These are phyloP conservation scores for Cromileptes altivelis DNA, from an alignment of 2,113 vertebrate genomes.

Conservation along the genomic window DNA sequence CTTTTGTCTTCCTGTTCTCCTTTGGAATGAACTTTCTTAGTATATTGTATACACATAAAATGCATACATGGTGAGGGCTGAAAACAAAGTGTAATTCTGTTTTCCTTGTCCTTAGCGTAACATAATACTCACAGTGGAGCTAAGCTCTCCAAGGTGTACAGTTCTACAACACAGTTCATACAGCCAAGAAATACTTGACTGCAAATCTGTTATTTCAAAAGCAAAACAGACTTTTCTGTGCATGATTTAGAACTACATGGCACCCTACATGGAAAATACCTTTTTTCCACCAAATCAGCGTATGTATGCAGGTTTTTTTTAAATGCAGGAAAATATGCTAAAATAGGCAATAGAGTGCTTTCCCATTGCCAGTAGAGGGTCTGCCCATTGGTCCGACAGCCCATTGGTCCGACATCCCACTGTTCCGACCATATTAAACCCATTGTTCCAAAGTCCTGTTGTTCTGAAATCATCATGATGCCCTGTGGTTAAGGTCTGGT, in stretches of 20 bases:
- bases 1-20: background rate
- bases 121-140: background rate
- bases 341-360: too few species aligned
- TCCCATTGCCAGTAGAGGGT: too few species aligned
- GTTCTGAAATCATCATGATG: too few species aligned
- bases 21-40: background rate
- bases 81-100: background rate
- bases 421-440: too few species aligned
- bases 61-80: background rate
- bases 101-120: background rate
- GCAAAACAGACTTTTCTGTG: background rate
- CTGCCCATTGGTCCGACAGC: too few species aligned
- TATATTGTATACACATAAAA: background rate
- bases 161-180: background rate
- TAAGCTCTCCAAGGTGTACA: background rate
- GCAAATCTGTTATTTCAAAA: background rate
- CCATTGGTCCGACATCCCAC: too few species aligned
- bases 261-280: background rate
- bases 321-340: too few species aligned
- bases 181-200: background rate
- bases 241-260: background rate
- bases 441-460: too few species aligned
- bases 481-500: too few species aligned
- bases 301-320: too few species aligned
- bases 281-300: too few species aligned